Conservation (phyloP, 2,113 vertebrate species). For the Apodemus speciosus region DNA sequence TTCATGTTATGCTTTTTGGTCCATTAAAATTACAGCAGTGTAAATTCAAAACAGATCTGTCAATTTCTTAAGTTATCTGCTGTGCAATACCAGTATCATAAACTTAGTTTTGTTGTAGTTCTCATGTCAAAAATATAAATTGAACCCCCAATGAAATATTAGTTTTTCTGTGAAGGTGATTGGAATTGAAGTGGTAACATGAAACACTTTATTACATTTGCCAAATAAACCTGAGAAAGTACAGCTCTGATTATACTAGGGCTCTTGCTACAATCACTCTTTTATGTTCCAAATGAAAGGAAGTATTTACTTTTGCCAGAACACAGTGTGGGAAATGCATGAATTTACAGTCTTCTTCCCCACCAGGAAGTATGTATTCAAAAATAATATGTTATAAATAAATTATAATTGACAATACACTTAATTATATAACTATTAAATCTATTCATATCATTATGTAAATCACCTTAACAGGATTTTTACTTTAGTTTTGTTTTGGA, state of each 20-base stretch:
- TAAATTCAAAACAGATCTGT: conserved; percentile 19
- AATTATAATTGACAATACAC: not conserved
- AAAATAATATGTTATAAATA: not conserved
- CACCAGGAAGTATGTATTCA: not conserved
- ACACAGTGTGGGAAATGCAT: not conserved
- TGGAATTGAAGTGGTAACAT: not conserved
- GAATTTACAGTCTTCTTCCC: not conserved
- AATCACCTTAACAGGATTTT: not conserved
- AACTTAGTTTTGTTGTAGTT: conserved; percentile 21
- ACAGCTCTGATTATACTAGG: not conserved
- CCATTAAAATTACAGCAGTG: not conserved
- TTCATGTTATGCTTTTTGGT: not conserved
- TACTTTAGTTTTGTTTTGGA: conserved; percentile 16
- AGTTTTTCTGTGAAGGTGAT: not conserved
- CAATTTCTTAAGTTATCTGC: not conserved
- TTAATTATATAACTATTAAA: not conserved
- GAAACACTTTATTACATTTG: not conserved
- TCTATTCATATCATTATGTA: not conserved
- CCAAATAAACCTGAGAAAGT: not conserved
- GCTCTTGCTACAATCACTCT: not conserved
- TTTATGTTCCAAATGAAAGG: not conserved
- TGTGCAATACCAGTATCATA: not conserved
- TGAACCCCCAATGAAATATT: not conserved
- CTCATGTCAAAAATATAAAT: conserved; percentile 21
- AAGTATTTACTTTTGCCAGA: not conserved